Conservation (phyloP, 1,140 invertebrate genomes). For the Sesamia nonagrioides region DNA sequence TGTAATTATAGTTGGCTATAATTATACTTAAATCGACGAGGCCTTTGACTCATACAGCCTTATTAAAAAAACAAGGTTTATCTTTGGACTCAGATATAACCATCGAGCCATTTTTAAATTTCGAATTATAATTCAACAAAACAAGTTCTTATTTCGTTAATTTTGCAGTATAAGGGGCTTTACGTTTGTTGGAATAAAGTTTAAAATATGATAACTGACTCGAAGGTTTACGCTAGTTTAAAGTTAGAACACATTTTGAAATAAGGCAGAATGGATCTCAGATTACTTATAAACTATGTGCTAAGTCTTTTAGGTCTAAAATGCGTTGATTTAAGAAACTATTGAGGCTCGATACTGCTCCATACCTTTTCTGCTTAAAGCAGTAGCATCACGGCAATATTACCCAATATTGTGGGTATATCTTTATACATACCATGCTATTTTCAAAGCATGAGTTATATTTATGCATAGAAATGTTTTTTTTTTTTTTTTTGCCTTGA, state of each 20-base stretch:
- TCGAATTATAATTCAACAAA: too few species aligned
- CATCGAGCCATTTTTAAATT: too few species aligned
- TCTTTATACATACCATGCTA: constrained; percentile 10
- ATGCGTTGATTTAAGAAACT: constrained; percentile 21
- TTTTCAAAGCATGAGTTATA: constrained; percentile 36
- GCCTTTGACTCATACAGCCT: not conserved
- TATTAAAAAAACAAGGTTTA: too few species aligned
- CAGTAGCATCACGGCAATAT: not conserved
- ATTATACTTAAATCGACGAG: not conserved
- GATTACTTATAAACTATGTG: not conserved
- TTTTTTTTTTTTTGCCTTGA: constrained; percentile 43
- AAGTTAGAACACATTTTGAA: too few species aligned
- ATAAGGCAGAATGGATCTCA: not conserved
- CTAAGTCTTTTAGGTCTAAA: not conserved
- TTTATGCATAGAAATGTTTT: constrained; percentile 40
- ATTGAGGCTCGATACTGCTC: constrained; percentile 32
- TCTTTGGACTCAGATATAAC: too few species aligned
- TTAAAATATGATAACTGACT: too few species aligned
- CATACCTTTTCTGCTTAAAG: not conserved
- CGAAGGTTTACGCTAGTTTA: too few species aligned
- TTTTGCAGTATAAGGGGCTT: too few species aligned
- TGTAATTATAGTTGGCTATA: constrained; percentile 32
- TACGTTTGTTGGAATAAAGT: too few species aligned
- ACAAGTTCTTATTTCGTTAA: too few species aligned
- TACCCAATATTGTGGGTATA: constrained; percentile 13